Evolutionary conservation across 2,797 vertebrate genomes (phyloP).

Genomic region (Hybognathus amarus): DNA sequence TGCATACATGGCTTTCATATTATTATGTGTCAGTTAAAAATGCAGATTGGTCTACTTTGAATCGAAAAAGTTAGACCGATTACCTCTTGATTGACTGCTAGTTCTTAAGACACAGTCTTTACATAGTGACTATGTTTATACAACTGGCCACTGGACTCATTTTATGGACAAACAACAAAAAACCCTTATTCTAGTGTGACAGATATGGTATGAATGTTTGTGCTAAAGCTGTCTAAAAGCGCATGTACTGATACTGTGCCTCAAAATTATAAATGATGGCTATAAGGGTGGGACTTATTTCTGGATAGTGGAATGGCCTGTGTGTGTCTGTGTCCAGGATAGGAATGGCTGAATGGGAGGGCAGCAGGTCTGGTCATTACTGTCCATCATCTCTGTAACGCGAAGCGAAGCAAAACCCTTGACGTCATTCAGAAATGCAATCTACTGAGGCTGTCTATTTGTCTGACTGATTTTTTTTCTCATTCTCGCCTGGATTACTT

Average conservation of each 20-base stretch:
- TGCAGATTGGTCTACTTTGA: background rate
- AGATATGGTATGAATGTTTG: background rate
- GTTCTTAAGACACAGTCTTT: background rate
- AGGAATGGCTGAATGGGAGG: background rate
- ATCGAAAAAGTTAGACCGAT: background rate
- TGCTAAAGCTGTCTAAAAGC: background rate
- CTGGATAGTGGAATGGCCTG: background rate
- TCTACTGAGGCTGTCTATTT: constrained; percentile 25
- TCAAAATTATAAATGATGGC: background rate
- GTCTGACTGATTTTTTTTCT: constrained; percentile 28
- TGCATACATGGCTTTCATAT: background rate
- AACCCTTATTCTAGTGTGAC: background rate
- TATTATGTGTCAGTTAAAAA: background rate
- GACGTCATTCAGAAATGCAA: constrained; percentile 30
- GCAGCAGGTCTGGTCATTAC: constrained; percentile 35
- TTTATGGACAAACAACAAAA: background rate
- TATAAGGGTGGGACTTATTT: constrained; percentile 28
- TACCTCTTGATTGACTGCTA: background rate
- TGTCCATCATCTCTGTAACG: constrained; percentile 36
- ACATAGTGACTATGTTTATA: background rate
- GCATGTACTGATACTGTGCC: background rate
- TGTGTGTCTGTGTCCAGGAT: constrained; percentile 18
- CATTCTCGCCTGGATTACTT: constrained; percentile 6
- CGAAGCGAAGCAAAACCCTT: constrained; percentile 15
- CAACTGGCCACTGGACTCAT: background rate